These are phyloP conservation scores for Carcharodon carcharias DNA, from an alignment of 2,797 vertebrate species.

Conservation along the genomic window DNA sequence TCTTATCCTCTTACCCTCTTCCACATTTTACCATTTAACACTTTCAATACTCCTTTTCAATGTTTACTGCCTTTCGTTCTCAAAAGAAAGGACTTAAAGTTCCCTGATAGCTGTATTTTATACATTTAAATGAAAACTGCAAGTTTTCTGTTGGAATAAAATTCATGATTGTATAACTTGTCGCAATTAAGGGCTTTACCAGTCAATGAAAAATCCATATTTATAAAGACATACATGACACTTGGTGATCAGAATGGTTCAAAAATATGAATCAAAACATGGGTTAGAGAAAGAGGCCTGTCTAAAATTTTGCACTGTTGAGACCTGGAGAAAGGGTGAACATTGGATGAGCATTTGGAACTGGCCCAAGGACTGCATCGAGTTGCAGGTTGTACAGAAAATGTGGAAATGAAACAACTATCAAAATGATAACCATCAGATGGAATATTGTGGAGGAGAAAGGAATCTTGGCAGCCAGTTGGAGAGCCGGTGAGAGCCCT, in stretches of 20 bases:
- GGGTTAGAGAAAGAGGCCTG: not conserved
- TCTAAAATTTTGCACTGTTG: not conserved
- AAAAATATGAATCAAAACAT: not conserved
- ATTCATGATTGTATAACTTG: not conserved
- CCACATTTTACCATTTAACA: not conserved
- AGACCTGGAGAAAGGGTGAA: not conserved
- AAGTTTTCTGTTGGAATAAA: not conserved
- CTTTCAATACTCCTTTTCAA: not conserved
- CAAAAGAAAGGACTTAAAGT: not conserved
- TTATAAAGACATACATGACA: not conserved
- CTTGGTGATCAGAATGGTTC: not conserved
- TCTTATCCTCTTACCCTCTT: not conserved
- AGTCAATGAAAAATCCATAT: not conserved
- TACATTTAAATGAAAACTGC: not conserved
- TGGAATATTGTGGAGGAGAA: too few relatives aligned
- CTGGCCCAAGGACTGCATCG: not conserved
- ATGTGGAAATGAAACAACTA: not conserved
- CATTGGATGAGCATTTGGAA: not conserved
- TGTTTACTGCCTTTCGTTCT: not conserved
- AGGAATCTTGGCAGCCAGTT: too few relatives aligned
- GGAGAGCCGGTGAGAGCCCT: too few relatives aligned
- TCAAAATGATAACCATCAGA: not conserved
- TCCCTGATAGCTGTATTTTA: not conserved
- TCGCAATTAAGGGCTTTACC: not conserved
- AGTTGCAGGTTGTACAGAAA: not conserved